These are phyloP conservation scores for Zophobas morio DNA, from an alignment of 1,140 invertebrate genomes.

Conservation along the genomic window DNA sequence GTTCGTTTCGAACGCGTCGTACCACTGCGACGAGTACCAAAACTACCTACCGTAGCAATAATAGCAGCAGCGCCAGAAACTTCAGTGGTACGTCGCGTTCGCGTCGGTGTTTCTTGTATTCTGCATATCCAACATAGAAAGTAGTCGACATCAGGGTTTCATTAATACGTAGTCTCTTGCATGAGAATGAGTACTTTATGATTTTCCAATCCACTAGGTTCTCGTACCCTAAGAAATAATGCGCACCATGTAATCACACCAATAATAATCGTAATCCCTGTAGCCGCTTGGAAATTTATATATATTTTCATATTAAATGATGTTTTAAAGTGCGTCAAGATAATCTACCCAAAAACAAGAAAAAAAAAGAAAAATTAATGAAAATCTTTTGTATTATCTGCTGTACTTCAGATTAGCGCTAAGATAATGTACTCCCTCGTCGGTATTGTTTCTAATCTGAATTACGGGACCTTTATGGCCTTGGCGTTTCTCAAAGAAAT, in stretches of 20 bases:
- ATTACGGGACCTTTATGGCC: constrained; percentile 54
- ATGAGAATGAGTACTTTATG: constrained; percentile 31
- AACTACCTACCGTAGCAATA: constrained; percentile 3
- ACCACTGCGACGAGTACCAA: constrained; percentile 7
- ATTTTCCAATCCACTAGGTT: constrained; percentile 44
- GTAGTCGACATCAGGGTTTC: constrained; percentile 50
- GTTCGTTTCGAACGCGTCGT: constrained; percentile 12
- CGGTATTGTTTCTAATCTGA: constrained; percentile 52
- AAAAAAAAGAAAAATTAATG: constrained; percentile 43
- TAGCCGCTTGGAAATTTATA: constrained; percentile 59
- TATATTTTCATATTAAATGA: constrained; percentile 62
- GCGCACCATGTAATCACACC: constrained; percentile 61
- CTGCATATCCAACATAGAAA: constrained; percentile 48
- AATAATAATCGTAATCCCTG: constrained; percentile 51
- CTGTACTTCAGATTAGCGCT: constrained; percentile 52
- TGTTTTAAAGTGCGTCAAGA: constrained; percentile 66
- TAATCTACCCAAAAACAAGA: constrained; percentile 61
- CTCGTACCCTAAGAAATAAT: constrained; percentile 52
- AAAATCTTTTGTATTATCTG: constrained; percentile 42
- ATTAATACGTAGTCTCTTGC: constrained; percentile 46
- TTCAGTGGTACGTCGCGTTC: constrained; percentile 34
- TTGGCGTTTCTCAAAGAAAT: constrained; percentile 58
- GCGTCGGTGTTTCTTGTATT: constrained; percentile 31
- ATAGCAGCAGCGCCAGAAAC: neutral
- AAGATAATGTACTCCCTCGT: constrained; percentile 15